A percentile compares a stretch with the other conserved stretches of the same genome.
These are phyloP conservation scores for Plumapathes pennacea DNA, from an alignment of 92 coral and sea anemone species.

Conservation along the genomic window DNA sequence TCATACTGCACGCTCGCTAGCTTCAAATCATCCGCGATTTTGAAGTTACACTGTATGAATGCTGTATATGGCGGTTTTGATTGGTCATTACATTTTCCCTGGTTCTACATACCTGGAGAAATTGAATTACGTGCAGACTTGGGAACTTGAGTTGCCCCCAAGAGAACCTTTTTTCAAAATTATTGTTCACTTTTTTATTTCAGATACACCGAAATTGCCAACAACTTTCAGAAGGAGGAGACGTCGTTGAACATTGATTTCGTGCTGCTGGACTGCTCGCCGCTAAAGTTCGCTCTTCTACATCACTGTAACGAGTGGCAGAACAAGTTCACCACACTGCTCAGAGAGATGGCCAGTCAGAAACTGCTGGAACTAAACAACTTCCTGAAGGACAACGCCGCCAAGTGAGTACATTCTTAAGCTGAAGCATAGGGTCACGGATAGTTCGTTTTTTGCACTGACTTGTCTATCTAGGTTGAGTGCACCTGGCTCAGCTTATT, in stretches of 20 bases:
- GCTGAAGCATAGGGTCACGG: too few relatives aligned
- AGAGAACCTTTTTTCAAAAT: not conserved
- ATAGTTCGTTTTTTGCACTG: too few relatives aligned
- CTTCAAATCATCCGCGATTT: too few relatives aligned
- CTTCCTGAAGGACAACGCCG: slow-evolving; percentile 87
- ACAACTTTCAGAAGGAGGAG: slow-evolving; percentile 97
- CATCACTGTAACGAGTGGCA: slow-evolving; percentile 99
- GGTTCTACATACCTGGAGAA: too few relatives aligned
- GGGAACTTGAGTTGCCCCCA: too few relatives aligned
- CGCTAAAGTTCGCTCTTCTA: slow-evolving; percentile 91
- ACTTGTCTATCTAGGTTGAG: too few relatives aligned
- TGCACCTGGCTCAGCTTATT: not conserved
- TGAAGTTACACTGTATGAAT: too few relatives aligned
- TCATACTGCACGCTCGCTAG: too few relatives aligned
- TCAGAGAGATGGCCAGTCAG: slow-evolving; percentile 97
- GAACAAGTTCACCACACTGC: slow-evolving; percentile 95
- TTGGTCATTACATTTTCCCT: too few relatives aligned
- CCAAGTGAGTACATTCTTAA: slow-evolving; percentile 55
- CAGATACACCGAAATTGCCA: slow-evolving; percentile 96
- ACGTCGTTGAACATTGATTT: slow-evolving; percentile 96
- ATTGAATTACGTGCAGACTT: too few relatives aligned
- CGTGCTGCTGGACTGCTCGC: slow-evolving; percentile 94
- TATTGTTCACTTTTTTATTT: not conserved
- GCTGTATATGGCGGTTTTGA: too few relatives aligned
- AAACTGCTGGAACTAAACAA: slow-evolving; percentile 83